Evolutionary conservation across 2,113 vertebrate genomes (phyloP).

Genomic region (Oncorhynchus kisutch): DNA sequence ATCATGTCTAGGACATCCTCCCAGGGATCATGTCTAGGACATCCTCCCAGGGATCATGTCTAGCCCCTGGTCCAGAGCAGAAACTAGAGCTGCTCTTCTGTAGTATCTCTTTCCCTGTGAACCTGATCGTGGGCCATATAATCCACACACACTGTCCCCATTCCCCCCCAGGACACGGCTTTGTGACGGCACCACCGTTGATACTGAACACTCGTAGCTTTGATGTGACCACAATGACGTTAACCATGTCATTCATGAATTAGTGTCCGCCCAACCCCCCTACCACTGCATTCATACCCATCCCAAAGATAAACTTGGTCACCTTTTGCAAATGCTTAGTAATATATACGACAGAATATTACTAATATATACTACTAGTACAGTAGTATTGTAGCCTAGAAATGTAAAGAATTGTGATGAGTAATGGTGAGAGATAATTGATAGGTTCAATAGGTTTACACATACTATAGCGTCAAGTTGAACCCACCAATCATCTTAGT

Average conservation of each 20-base stretch:
- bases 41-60: conserved; percentile 68
- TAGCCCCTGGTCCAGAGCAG: conserved; percentile 57
- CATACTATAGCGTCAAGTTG: conserved; percentile 19
- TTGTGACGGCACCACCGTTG: conserved; percentile 70
- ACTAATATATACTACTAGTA: no score
- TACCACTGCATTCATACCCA: conserved; percentile 4
- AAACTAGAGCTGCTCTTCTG: conserved; percentile 64
- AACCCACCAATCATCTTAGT: not conserved
- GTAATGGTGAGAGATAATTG: not conserved
- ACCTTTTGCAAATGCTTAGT: conserved; percentile 4
- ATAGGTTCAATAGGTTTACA: conserved; percentile 8
- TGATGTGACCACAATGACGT: conserved; percentile 70
- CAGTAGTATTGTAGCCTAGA: no score
- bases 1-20: no score
- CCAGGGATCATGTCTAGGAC: conserved; percentile 10
- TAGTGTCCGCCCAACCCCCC: conserved; percentile 32
- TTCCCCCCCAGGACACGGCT: conserved; percentile 63
- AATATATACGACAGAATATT: not conserved
- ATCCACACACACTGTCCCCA: conserved; percentile 69
- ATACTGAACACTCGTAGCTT: conserved; percentile 68
- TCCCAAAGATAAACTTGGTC: conserved; percentile 16
- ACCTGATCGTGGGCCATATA: conserved; percentile 68
- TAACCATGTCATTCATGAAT: conserved; percentile 71
- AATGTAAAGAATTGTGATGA: not conserved
- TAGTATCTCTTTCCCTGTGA: conserved; percentile 73